Evolutionary conservation across 2,113 vertebrate species (phyloP).

Genomic region (Manacus vitellinus): DNA sequence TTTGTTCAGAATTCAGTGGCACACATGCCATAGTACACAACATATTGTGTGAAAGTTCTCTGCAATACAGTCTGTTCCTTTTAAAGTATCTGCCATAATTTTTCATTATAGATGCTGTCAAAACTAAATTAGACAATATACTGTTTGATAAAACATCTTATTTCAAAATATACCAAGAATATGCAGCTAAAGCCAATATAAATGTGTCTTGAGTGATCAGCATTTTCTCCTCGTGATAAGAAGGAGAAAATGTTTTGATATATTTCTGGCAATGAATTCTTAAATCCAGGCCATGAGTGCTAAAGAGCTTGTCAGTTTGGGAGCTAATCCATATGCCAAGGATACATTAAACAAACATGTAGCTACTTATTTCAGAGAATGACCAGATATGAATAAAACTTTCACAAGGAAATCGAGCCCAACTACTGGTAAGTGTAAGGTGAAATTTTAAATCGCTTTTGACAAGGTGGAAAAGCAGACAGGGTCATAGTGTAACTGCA

Average conservation of each 20-base stretch:
- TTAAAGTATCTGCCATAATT: background rate
- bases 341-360: slow-evolving; percentile 40
- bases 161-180: slow-evolving; percentile 14
- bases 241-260: slow-evolving; percentile 52
- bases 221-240: background rate
- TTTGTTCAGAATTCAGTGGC: background rate
- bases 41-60: slow-evolving; percentile 7
- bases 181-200: background rate
- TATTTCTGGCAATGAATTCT: slow-evolving; percentile 41
- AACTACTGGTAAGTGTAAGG: background rate
- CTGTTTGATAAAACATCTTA: background rate
- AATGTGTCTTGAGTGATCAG: slow-evolving; percentile 1
- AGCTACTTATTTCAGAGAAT: slow-evolving; percentile 2
- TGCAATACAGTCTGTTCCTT: background rate
- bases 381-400: slow-evolving; percentile 29
- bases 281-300: slow-evolving; percentile 26
- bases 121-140: slow-evolving; percentile 13
- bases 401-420: background rate
- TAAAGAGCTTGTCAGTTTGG: slow-evolving; percentile 44
- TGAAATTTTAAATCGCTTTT: slow-evolving; percentile 40
- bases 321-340: slow-evolving; percentile 40
- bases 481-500: background rate
- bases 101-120: slow-evolving; percentile 14
- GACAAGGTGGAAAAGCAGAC: slow-evolving; percentile 27
- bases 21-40: background rate